These are phyloP conservation scores for Himantopus leucocephalus DNA, from an alignment of 2,113 vertebrate species.

Conservation along the genomic window DNA sequence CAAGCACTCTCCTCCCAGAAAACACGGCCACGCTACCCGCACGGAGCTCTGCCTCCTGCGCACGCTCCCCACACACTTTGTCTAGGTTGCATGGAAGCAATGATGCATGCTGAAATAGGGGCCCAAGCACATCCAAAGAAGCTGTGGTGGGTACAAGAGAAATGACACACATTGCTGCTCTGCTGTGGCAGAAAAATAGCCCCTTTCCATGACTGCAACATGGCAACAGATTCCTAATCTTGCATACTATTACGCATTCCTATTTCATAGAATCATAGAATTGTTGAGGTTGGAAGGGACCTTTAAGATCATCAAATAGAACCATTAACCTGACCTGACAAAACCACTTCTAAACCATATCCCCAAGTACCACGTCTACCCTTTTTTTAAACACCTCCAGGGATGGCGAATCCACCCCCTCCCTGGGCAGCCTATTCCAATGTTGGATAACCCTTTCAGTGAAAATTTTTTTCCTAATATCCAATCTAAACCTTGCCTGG, in stretches of 20 bases:
- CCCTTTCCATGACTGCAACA: background rate
- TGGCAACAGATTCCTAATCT: background rate
- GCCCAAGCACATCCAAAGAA: background rate
- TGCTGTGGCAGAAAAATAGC: background rate
- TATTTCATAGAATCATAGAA: background rate
- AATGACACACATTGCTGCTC: background rate
- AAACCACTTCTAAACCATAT: too few relatives aligned
- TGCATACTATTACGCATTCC: background rate
- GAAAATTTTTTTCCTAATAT: too few relatives aligned
- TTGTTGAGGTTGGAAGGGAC: too few relatives aligned
- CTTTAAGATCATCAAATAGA: too few relatives aligned
- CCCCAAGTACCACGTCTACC: too few relatives aligned
- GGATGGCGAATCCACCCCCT: too few relatives aligned
- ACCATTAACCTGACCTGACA: too few relatives aligned
- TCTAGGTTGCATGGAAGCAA: too few relatives aligned
- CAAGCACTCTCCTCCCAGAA: background rate
- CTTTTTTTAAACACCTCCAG: too few relatives aligned
- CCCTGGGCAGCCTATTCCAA: too few relatives aligned
- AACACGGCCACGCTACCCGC: background rate
- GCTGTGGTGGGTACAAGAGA: background rate
- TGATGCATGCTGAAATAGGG: fast-evolving
- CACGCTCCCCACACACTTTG: background rate
- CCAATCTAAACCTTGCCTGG: too few relatives aligned
- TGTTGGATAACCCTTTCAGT: too few relatives aligned
- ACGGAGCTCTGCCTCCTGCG: background rate